A percentile compares a stretch with the other conserved stretches of the same genome.
These are phyloP conservation scores for Elegia similella DNA, from an alignment of 2,888 invertebrate genomes.

Conservation along the genomic window DNA sequence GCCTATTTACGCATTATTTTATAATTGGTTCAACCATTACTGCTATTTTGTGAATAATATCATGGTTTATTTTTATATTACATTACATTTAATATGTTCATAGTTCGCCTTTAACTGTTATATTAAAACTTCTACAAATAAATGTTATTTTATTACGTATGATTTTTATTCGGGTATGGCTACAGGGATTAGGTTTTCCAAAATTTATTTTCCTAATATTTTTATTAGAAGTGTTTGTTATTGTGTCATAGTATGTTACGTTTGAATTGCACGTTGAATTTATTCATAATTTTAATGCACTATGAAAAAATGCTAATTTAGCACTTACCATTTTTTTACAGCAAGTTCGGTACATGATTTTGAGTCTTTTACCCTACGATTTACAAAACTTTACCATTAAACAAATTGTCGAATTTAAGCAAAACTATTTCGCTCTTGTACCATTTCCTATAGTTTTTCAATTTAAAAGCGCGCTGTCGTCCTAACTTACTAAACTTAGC, in stretches of 20 bases:
- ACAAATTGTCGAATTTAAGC: too few relatives aligned
- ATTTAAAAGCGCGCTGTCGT: too few relatives aligned
- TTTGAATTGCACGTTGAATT: slow-evolving; percentile 7
- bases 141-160: slow-evolving; percentile 47
- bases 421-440: too few relatives aligned
- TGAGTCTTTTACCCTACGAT: too few relatives aligned
- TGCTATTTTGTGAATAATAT: background rate
- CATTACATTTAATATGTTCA: background rate
- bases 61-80: background rate
- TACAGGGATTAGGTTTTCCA: slow-evolving; percentile 33
- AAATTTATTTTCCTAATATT: slow-evolving; percentile 13
- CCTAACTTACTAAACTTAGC: too few relatives aligned
- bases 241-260: slow-evolving; percentile 4
- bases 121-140: slow-evolving; percentile 35
- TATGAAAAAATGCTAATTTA: too few relatives aligned
- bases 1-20: background rate
- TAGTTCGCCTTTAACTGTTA: background rate
- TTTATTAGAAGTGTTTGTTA: slow-evolving; percentile 7
- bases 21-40: background rate
- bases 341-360: too few relatives aligned
- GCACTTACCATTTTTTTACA: too few relatives aligned
- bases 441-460: too few relatives aligned
- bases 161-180: slow-evolving; percentile 38
- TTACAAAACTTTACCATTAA: too few relatives aligned
- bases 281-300: background rate